Evolutionary conservation across 2,888 invertebrate genomes (phyloP).

Genomic region (Drepanosiphum platanoidis): DNA sequence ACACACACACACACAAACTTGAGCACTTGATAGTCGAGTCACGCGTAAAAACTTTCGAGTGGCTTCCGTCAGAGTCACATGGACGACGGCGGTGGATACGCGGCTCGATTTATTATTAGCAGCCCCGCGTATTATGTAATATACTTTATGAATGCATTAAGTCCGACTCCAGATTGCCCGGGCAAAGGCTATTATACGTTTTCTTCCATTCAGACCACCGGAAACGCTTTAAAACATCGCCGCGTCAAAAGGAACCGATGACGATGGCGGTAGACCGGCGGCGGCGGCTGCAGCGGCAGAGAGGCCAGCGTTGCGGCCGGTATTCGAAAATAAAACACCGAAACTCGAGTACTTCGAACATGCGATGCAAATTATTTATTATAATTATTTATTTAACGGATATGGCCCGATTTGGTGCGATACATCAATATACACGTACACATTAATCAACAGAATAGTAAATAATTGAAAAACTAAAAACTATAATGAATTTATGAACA

Average conservation of each 20-base stretch:
- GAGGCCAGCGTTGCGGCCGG: background rate
- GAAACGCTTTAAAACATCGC: slow-evolving; percentile 13
- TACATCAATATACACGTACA: too few species aligned
- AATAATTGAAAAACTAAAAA: too few species aligned
- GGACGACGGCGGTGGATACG: background rate
- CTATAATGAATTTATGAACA: too few species aligned
- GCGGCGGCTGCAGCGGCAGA: too few species aligned
- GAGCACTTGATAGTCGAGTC: slow-evolving; percentile 28
- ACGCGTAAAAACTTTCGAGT: slow-evolving; percentile 42
- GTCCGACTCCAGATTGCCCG: slow-evolving; percentile 30
- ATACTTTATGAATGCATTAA: slow-evolving; percentile 35
- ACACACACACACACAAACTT: background rate
- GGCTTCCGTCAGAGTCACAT: slow-evolving; percentile 1
- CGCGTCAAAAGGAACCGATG: slow-evolving; percentile 9
- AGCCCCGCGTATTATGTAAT: background rate
- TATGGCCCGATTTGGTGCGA: too few species aligned
- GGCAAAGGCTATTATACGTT: slow-evolving; percentile 21
- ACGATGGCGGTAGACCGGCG: background rate
- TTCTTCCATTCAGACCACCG: background rate
- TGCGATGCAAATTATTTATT: background rate
- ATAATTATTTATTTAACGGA: too few species aligned
- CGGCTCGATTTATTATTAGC: slow-evolving; percentile 41
- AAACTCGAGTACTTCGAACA: slow-evolving; percentile 14
- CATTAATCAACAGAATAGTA: too few species aligned
- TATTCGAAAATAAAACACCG: slow-evolving; percentile 9